A percentile compares a stretch with the other conserved stretches of the same genome.
These are phyloP conservation scores for Lipophrys pholis DNA, from an alignment of 2,113 vertebrate species.

Conservation along the genomic window DNA sequence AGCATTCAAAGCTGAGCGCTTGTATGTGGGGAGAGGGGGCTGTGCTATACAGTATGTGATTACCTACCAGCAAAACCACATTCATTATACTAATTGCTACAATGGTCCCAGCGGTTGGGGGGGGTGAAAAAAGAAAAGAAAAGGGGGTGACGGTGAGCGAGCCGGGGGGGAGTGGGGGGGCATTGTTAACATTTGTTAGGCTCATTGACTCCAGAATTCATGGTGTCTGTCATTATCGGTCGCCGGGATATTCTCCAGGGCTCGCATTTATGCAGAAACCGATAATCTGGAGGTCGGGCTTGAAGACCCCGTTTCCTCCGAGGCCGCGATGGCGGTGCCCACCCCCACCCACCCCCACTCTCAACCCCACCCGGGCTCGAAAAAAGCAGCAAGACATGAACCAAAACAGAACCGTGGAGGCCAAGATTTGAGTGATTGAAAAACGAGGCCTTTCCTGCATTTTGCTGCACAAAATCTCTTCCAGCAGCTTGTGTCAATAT, in stretches of 20 bases:
- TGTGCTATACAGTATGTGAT: slow-evolving; percentile 74
- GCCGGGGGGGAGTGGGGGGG: slow-evolving; percentile 60
- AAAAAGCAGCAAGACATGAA: slow-evolving; percentile 48
- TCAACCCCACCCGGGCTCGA: slow-evolving; percentile 34
- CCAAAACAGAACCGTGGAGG: slow-evolving; percentile 56
- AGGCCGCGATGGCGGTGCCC: slow-evolving; percentile 7
- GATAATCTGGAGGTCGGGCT: slow-evolving; percentile 43
- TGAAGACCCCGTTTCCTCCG: slow-evolving; percentile 39
- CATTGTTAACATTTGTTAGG: slow-evolving; percentile 79
- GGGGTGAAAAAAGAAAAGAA: no score
- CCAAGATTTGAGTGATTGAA: slow-evolving; percentile 50
- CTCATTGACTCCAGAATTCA: slow-evolving; percentile 81
- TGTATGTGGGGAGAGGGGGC: slow-evolving; percentile 52
- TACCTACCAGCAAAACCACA: slow-evolving; percentile 81
- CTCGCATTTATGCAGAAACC: slow-evolving; percentile 35
- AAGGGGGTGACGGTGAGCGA: slow-evolving; percentile 55
- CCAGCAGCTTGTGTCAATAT: slow-evolving; percentile 73
- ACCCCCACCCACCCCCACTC: neutral
- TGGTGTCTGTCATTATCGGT: slow-evolving; percentile 70
- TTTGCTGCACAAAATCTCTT: slow-evolving; percentile 55
- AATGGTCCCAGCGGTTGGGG: slow-evolving; percentile 75
- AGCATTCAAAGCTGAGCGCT: slow-evolving; percentile 76
- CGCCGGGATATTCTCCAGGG: slow-evolving; percentile 64
- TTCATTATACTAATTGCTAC: slow-evolving; percentile 83
- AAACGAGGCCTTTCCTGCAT: slow-evolving; percentile 58